Evolutionary conservation across 2,797 vertebrate genomes (phyloP).

Genomic region (Rhinella marina): DNA sequence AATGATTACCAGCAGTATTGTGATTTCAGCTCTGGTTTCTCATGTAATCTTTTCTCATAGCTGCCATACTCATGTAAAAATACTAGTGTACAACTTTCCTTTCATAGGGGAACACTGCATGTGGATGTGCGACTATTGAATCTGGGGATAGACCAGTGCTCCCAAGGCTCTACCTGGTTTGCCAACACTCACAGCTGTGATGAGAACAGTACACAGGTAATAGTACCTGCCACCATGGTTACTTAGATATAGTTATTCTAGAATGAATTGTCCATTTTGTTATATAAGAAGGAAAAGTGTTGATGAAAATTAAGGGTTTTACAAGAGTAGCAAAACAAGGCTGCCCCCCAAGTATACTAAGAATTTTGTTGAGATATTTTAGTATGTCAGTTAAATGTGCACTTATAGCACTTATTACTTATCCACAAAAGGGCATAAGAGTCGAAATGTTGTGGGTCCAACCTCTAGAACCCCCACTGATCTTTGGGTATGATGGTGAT

Average conservation of each 20-base stretch:
- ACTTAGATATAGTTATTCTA: neutral
- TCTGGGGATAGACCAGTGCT: constrained; percentile 87
- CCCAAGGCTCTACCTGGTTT: constrained; percentile 83
- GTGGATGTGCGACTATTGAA: constrained; percentile 87
- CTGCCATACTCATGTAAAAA: neutral
- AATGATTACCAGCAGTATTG: too few species aligned
- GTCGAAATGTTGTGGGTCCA: too few species aligned
- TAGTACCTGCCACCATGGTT: neutral
- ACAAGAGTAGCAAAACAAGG: neutral
- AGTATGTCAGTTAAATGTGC: neutral
- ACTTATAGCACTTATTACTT: too few species aligned
- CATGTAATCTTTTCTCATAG: neutral
- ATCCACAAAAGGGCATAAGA: too few species aligned
- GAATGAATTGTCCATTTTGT: neutral
- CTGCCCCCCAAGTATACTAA: neutral
- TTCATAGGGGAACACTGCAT: constrained; percentile 85
- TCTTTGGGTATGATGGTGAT: too few species aligned
- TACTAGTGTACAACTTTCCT: neutral
- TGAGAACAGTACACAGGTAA: constrained; percentile 93
- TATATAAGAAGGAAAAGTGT: neutral
- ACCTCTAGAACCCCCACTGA: too few species aligned
- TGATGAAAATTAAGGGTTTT: neutral
- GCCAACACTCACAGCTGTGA: constrained; percentile 89
- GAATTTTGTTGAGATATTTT: neutral
- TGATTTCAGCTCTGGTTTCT: neutral